Evolutionary conservation across 2,797 vertebrate species (phyloP).

Genomic region (Anguilla anguilla): DNA sequence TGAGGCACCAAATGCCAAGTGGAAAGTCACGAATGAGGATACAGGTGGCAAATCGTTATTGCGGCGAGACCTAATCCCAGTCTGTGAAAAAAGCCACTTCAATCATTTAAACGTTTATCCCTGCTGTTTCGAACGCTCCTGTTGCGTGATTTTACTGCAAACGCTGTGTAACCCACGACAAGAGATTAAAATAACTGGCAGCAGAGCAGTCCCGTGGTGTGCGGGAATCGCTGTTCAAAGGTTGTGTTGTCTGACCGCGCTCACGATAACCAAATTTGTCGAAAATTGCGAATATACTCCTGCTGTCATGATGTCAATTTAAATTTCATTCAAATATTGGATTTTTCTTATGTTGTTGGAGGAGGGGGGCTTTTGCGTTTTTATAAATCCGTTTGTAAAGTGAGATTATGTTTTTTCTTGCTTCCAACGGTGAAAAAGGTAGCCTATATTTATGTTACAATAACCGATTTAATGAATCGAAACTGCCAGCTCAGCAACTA

Average conservation of each 20-base stretch:
- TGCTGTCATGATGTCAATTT: background rate
- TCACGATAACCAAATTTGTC: background rate
- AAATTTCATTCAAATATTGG: background rate
- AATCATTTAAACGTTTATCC: background rate
- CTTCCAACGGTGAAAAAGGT: background rate
- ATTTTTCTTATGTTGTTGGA: background rate
- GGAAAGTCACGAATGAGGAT: background rate
- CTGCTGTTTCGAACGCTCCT: background rate
- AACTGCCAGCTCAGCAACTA: background rate
- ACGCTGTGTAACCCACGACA: background rate
- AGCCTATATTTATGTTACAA: background rate
- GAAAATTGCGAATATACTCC: background rate
- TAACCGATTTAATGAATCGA: background rate
- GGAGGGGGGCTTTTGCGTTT: background rate
- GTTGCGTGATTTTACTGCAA: background rate
- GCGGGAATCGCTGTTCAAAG: background rate
- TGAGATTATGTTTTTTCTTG: slow-evolving; percentile 8
- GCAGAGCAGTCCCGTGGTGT: background rate
- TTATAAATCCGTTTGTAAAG: background rate
- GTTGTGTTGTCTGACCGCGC: background rate
- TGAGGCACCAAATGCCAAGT: background rate
- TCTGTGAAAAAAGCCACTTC: background rate
- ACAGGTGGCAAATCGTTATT: background rate
- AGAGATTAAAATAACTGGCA: background rate
- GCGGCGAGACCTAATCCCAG: background rate